phyloP scores from a whole-genome alignment of 2,797 vertebrate genomes.

The Carapus acus region DNA sequence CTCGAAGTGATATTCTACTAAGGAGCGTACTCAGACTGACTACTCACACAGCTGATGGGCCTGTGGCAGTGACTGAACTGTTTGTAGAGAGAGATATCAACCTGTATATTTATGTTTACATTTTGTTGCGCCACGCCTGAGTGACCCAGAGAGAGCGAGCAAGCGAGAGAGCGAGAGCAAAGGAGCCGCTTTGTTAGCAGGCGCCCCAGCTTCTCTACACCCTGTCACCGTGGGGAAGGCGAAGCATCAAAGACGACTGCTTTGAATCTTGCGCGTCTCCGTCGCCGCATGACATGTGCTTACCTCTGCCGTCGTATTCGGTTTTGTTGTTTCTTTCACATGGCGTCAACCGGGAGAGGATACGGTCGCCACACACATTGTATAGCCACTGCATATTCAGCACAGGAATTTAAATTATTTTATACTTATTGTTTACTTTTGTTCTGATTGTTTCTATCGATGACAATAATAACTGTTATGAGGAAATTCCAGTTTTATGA shows the following conservation, averaged over 20 bases:
- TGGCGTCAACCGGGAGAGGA: constrained; percentile 38
- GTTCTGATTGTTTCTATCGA: constrained; percentile 66
- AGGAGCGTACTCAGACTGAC: constrained; percentile 79
- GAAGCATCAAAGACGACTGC: constrained; percentile 65
- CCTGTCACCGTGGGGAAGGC: constrained; percentile 50
- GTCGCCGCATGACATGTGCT: constrained; percentile 64
- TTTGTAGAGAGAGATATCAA: constrained; percentile 80
- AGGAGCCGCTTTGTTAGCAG: constrained; percentile 42
- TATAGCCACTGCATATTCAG: constrained; percentile 67
- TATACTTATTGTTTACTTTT: constrained; percentile 78
- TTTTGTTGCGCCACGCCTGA: constrained; percentile 57
- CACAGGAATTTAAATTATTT: constrained; percentile 97
- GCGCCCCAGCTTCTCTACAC: constrained; percentile 41
- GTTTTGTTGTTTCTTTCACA: constrained; percentile 43
- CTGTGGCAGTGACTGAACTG: constrained; percentile 79
- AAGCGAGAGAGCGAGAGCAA: constrained; percentile 36
- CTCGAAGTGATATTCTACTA: constrained; percentile 81
- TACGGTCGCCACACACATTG: constrained; percentile 57
- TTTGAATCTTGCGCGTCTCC: constrained; percentile 53
- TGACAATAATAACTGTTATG: constrained; percentile 78
- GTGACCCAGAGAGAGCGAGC: constrained; percentile 46
- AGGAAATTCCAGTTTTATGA: constrained; percentile 76
- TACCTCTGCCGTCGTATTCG: constrained; percentile 44
- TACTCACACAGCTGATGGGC: constrained; percentile 80
- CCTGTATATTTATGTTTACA: constrained; percentile 87